A percentile compares a stretch with the other conserved stretches of the same genome.
Conservation (phyloP, 2,113 vertebrate genomes). For the Athene cunicularia region DNA sequence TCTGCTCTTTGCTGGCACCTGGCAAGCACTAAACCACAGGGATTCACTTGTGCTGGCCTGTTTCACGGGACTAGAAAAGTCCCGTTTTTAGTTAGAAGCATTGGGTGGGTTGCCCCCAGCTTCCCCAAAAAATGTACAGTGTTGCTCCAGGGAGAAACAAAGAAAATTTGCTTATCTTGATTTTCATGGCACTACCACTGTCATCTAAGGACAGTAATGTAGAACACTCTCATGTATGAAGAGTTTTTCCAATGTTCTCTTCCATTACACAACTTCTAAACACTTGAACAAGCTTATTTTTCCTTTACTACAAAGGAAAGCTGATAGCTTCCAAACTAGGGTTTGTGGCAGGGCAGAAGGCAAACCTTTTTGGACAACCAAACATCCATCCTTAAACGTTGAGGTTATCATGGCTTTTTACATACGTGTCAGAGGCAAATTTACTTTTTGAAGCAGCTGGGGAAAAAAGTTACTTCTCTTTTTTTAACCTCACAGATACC, state of each 20-base stretch:
- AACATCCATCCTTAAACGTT: background rate
- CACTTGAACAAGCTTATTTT: background rate
- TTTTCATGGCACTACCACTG: background rate
- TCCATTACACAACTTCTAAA: background rate
- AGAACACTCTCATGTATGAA: background rate
- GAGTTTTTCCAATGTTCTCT: background rate
- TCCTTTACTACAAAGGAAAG: background rate
- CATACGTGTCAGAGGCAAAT: background rate
- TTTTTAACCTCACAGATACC: background rate
- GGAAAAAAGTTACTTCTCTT: fast-evolving
- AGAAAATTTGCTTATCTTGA: background rate
- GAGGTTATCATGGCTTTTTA: background rate
- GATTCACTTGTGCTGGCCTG: background rate
- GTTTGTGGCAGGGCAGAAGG: background rate
- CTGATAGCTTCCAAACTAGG: background rate
- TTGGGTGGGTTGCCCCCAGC: background rate
- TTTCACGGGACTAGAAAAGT: background rate
- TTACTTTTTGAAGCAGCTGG: background rate
- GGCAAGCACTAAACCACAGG: background rate
- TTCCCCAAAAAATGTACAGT: background rate
- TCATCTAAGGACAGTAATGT: background rate
- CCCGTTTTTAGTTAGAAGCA: background rate
- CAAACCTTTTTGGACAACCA: background rate
- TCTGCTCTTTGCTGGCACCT: background rate
- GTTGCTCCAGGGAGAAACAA: background rate